Evolutionary conservation across 1,140 invertebrate species (phyloP), one percentile per base, ranked within the genome.

Genomic region (Lordiphosa collinella): DNA sequence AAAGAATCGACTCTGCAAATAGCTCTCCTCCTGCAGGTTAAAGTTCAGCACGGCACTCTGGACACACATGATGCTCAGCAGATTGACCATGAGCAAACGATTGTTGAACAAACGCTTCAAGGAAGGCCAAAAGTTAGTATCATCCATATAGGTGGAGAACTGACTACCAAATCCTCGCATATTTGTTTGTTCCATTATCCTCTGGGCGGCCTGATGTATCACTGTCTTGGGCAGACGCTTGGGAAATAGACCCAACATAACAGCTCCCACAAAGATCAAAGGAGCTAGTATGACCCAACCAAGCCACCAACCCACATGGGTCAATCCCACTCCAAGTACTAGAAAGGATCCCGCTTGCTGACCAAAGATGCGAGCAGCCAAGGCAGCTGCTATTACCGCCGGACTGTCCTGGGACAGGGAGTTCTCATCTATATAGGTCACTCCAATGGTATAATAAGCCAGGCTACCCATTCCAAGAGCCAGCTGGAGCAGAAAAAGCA

Each of bases 361-460:
- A 2, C 89, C 87, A 34, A 86, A 60, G 0, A 86, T 60, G 7
- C 74, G 73, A 4, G 88, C 85, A 1, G 80, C 87, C 25, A 90
- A 22, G 0, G 66, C 69, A 1, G 80, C 68, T 0, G 67, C 86
- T 40, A 88, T 76, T 11, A 87, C 66, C 6, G 76, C 70, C 29
- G 92, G 89, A 12, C 92, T 90, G 37, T 92, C 90, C 36, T 90
- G 90, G 52, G 89, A 91, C 46, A 92, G 90, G 0, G 92, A 91
- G 66, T 93, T 93, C 63, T 94, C 93, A 58, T 94, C 93, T 18
- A 94, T 90, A 73, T 94, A 94, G 2, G 92, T 91, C 11, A 94
- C 89, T 1, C 93, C 93, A 1, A 94, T 86, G 0, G 92, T 91
- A 64, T 91, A 93, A 63, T 93, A 94, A 0, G 92, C 90, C 35